Evolutionary conservation across 2,888 invertebrate species (phyloP).

Genomic region (Andrena minutula): DNA sequence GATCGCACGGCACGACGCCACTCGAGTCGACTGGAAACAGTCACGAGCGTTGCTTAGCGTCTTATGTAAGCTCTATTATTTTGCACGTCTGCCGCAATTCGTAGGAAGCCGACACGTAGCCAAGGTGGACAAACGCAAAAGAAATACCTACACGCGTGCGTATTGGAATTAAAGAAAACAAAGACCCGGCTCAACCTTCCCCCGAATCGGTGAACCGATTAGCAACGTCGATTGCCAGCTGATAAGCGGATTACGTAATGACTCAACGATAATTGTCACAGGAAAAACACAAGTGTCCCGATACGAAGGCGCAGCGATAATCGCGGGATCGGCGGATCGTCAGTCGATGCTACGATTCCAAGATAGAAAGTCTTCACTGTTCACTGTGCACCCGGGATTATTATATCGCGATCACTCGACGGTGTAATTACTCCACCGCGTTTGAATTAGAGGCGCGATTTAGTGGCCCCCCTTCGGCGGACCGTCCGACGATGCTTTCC

Average conservation of each 20-base stretch:
- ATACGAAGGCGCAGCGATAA: neutral
- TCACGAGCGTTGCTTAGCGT: constrained; percentile 51
- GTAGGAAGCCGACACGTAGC: constrained; percentile 67
- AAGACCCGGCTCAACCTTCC: neutral
- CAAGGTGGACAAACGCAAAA: constrained; percentile 9
- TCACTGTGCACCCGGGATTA: neutral
- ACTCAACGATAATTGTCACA: neutral
- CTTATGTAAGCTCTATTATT: constrained; percentile 81
- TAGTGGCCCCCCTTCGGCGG: neutral
- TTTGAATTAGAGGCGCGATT: constrained; percentile 18
- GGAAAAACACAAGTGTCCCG: neutral
- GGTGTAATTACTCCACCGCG: constrained; percentile 20
- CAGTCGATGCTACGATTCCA: constrained; percentile 8
- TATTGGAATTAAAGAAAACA: neutral
- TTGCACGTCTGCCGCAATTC: constrained; percentile 76
- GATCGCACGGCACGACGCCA: constrained; percentile 60
- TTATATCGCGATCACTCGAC: neutral
- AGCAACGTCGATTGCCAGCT: constrained; percentile 30
- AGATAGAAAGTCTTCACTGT: constrained; percentile 18
- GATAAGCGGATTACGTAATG: constrained; percentile 48
- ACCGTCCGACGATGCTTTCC: neutral
- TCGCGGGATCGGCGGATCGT: neutral
- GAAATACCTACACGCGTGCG: neutral
- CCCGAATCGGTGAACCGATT: constrained; percentile 18
- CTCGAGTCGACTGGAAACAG: constrained; percentile 55